Base-by-base conservation (phyloP, 2,113 vertebrate species). In the Globicephala melas region DNA sequence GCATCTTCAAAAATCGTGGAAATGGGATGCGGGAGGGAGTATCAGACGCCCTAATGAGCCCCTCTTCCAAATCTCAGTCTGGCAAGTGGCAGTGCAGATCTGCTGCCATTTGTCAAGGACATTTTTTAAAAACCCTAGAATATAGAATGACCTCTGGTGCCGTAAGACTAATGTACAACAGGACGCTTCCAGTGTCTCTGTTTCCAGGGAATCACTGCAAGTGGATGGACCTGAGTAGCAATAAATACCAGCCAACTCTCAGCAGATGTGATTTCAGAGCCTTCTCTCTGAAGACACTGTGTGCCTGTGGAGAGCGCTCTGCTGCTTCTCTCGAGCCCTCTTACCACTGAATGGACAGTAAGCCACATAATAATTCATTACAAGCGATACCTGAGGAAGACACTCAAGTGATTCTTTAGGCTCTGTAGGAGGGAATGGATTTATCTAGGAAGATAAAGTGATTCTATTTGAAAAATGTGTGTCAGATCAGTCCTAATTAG, bases 311-410 rank as follows among this genome's bases (percentile, higher is more conserved):
- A 8, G 12, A 44, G 60, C 26, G 9, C 67, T 26, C 9, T 41
- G 77, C 17, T 2, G 12, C 82, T 38, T 8, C 55, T 25, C 67
- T 21, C 33, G 77, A 90, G 68, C 4, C 50, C 8, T 88, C 53
- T 87, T n/a, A 0, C 4, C 1, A 68, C 63, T 17, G 15, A 89
- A 95, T 18, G 41, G 63, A 84, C 58, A 55, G 73, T 47, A 89
- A 97, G 71, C 88, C 81, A n/a, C 87, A 83, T 41, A 96, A 89
- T 76, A 83, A 84, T 38, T 91, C 87, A 74, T 85, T 92, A 95
- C 86, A 92, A 77, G 62, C n/a, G 47, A 63, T n/a, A 58, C 41
- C 36, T 0, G 20, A 96, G 33, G 26, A 93, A 95, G 86, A 68
- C 10, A 28, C 13, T 55, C 25, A 31, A 68, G 58, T 1, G 2